Conservation (phyloP, 1,140 invertebrate species). For the Trialeurodes vaporariorum region DNA sequence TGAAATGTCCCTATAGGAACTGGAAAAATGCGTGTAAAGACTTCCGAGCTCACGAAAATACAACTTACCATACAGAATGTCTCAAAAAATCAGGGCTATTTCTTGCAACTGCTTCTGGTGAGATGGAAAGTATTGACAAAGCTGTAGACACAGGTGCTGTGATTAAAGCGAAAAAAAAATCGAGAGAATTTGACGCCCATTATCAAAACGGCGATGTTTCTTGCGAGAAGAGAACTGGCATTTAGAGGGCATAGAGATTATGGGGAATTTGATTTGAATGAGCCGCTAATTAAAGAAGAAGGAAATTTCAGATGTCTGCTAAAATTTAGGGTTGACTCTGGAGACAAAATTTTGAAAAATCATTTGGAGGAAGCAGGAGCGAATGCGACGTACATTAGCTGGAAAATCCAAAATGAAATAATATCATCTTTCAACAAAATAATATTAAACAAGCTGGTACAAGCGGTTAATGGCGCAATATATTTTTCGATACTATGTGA, state of each 20-base stretch:
- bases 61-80: constrained; percentile 1
- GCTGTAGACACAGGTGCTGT: too few relatives aligned
- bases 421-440: background rate
- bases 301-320: background rate
- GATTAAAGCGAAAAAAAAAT: too few relatives aligned
- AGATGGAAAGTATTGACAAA: constrained; percentile 2
- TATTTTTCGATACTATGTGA: constrained; percentile 10
- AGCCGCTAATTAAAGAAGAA: background rate
- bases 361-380: background rate
- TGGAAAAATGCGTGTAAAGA: background rate
- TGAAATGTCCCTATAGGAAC: background rate
- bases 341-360: constrained; percentile 12
- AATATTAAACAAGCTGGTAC: constrained; percentile 1
- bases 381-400: background rate
- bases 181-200: too few relatives aligned
- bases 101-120: background rate
- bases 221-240: too few relatives aligned
- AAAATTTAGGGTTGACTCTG: background rate
- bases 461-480: constrained; percentile 1
- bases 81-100: background rate
- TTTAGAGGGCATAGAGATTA: too few relatives aligned
- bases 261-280: background rate
- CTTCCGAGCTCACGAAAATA: background rate
- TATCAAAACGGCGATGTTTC: too few relatives aligned
- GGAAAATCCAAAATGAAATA: constrained; percentile 11